phyloP scores from a whole-genome alignment of 2,888 invertebrate genomes.

The Microctonus hyperodae region DNA sequence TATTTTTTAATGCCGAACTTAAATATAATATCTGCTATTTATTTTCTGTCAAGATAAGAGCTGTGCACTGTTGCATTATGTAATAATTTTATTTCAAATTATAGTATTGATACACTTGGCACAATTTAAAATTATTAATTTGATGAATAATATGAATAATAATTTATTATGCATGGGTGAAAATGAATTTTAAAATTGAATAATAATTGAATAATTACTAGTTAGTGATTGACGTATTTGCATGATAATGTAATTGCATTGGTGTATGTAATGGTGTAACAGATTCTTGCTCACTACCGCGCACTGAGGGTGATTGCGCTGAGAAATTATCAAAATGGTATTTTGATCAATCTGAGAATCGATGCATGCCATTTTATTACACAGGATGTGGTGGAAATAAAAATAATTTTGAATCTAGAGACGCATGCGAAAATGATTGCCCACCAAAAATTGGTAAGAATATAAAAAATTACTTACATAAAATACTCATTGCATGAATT shows the following conservation, averaged over 20 bases:
- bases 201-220: neutral
- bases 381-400: slow-evolving; percentile 90
- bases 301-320: slow-evolving; percentile 79
- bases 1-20: neutral
- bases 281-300: slow-evolving; percentile 81
- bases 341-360: slow-evolving; percentile 81
- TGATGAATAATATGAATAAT: slow-evolving; percentile 31
- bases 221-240: slow-evolving; percentile 38
- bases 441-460: slow-evolving; percentile 81
- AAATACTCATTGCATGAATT: neutral
- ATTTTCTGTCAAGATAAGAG: too few relatives aligned
- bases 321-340: slow-evolving; percentile 83
- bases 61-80: too few relatives aligned
- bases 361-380: slow-evolving; percentile 93
- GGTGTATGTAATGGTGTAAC: slow-evolving; percentile 55
- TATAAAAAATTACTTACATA: slow-evolving; percentile 48
- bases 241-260: slow-evolving; percentile 47
- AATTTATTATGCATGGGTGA: neutral
- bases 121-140: too few relatives aligned
- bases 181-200: neutral
- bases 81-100: too few relatives aligned
- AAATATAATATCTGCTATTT: too few relatives aligned
- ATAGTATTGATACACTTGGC: too few relatives aligned
- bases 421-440: slow-evolving; percentile 78
- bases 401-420: slow-evolving; percentile 81